Evolutionary conservation across 2,888 invertebrate genomes (phyloP).

Genomic region (Acrobasis suavella): DNA sequence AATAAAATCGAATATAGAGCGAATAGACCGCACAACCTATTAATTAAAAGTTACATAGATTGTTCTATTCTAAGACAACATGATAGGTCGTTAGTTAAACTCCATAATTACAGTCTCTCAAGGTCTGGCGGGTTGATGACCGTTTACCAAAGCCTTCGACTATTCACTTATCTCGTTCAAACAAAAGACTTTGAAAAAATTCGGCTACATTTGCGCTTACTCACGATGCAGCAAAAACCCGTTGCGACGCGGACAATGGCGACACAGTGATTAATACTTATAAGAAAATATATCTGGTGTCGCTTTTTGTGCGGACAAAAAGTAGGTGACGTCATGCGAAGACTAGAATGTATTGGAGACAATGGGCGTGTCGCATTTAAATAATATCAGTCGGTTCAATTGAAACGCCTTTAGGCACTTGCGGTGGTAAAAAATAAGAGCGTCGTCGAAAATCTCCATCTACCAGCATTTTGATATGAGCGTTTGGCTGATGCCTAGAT

Average conservation of each 20-base stretch:
- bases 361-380: slow-evolving; percentile 10
- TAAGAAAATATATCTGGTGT: slow-evolving; percentile 44
- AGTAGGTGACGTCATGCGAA: slow-evolving; percentile 27
- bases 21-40: neutral
- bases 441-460: neutral
- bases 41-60: slow-evolving; percentile 32
- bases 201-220: slow-evolving; percentile 66
- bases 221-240: slow-evolving; percentile 60
- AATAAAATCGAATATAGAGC: neutral
- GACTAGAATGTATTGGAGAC: slow-evolving; percentile 13
- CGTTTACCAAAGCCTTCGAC: slow-evolving; percentile 57
- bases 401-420: neutral
- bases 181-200: slow-evolving; percentile 62
- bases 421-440: neutral
- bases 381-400: slow-evolving; percentile 5
- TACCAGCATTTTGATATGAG: too few species aligned
- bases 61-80: slow-evolving; percentile 31
- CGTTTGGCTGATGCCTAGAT: too few species aligned
- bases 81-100: slow-evolving; percentile 62
- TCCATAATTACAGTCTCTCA: slow-evolving; percentile 63
- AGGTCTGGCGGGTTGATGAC: slow-evolving; percentile 61
- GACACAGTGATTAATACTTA: slow-evolving; percentile 69
- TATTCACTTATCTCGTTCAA: slow-evolving; percentile 76
- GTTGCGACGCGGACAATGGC: slow-evolving; percentile 61
- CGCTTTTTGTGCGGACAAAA: slow-evolving; percentile 25